Percentiles rank a stretch among this genome's conserved stretches.
Evolutionary conservation across 2,888 invertebrate genomes (phyloP).

Genomic region (Drosophila crucigera): DNA sequence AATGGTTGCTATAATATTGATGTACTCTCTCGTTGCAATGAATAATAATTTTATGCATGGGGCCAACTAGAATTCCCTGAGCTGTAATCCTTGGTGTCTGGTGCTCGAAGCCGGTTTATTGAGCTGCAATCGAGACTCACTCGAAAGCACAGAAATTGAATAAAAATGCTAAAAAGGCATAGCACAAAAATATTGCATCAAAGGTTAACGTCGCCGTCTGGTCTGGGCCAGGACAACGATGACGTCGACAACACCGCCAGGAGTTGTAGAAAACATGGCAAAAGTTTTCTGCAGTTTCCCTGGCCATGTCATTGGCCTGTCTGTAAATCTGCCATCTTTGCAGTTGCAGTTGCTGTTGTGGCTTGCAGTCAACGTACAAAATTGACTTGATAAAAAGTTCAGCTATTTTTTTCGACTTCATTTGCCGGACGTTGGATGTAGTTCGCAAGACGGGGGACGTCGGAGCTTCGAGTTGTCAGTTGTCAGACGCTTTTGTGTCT

Average conservation of each 20-base stretch:
- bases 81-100: slow-evolving; percentile 44
- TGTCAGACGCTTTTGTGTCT: slow-evolving; percentile 61
- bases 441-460: neutral
- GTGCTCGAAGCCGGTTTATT: slow-evolving; percentile 61
- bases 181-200: slow-evolving; percentile 55
- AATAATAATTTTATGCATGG: slow-evolving; percentile 66
- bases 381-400: slow-evolving; percentile 79
- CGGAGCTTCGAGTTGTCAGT: slow-evolving; percentile 35
- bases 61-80: slow-evolving; percentile 44
- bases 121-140: slow-evolving; percentile 70
- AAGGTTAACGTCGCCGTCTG: slow-evolving; percentile 76
- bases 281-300: slow-evolving; percentile 63
- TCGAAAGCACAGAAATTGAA: slow-evolving; percentile 62
- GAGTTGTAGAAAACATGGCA: slow-evolving; percentile 53
- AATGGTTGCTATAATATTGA: slow-evolving; percentile 47
- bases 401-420: slow-evolving; percentile 59
- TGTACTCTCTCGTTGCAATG: slow-evolving; percentile 56
- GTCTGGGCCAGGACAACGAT: slow-evolving; percentile 52
- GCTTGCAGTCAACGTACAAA: slow-evolving; percentile 74
- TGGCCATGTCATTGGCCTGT: slow-evolving; percentile 73
- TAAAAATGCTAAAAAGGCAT: slow-evolving; percentile 57
- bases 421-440: slow-evolving; percentile 43
- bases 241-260: slow-evolving; percentile 29
- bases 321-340: slow-evolving; percentile 54
- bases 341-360: slow-evolving; percentile 52